Evolutionary conservation across 2,797 vertebrate genomes (phyloP), one percentile per base, ranked within the genome.

Genomic region (Phoebastria nigripes): DNA sequence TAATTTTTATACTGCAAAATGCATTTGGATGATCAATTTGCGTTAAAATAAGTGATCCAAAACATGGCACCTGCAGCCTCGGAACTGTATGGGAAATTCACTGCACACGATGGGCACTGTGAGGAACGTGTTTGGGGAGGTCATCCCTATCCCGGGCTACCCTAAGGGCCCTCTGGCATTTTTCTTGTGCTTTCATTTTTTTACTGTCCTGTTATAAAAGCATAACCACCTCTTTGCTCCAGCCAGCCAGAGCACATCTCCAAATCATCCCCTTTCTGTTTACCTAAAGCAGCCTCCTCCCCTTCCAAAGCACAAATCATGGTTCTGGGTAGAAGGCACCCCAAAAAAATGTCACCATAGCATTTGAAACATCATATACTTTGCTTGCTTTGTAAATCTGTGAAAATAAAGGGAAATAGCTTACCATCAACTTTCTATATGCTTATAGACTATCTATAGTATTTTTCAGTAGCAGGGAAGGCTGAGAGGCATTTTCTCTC

Each of bases 11-110:
- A 52, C 46, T 73, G 85, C 70, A 88, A 84, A 94, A 94, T 84
- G 62, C 54, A 59, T 82, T 91, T 46, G 70, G 73, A 52, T 62
- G 37, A 87, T 90, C 80, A 94, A 76, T 93, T 91, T 95, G 66
- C 77, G 77, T 84, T 94, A 88, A 96, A 94, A 93, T 62, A 95
- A 88, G 59, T 77, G 11, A 94, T 73, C 72, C 66, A 35, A 95
- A 90, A 82, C 39, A 84, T 33, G 47, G 51, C 66, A 94, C 65
- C 85, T 88, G 56, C 58, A 87, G 54, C 66, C 51, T 83, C 3
- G 1, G 54, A 81, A 62, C 62, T 69, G 12, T 42, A 5, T 16
- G 47, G 42, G 44, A 87, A 84, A 85, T 67, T 77, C 51, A 51
- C 59, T 82, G 55, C n/a, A 76, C 37, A 41, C 4, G 6, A 69